These are phyloP conservation scores for Rosalia funebris DNA, from an alignment of 2,888 invertebrate genomes.

Conservation along the genomic window DNA sequence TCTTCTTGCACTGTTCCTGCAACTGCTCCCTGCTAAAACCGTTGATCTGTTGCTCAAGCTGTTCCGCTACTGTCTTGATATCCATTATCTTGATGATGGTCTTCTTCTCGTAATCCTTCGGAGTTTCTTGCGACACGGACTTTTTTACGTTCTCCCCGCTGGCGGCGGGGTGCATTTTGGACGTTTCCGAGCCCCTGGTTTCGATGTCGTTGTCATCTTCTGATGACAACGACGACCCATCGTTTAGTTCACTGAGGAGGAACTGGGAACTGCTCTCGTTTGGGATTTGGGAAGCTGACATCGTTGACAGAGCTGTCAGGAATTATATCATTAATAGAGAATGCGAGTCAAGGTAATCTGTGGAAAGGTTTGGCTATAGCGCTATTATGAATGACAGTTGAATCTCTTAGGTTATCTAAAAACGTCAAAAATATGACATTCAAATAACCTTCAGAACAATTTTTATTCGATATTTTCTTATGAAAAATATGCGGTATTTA, in stretches of 20 bases:
- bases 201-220: not conserved
- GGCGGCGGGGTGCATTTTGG: not conserved
- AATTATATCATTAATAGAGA: not conserved
- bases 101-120: conserved; percentile 24
- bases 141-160: not conserved
- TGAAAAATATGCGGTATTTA: no score
- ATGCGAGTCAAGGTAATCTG: no score
- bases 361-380: no score
- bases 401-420: no score
- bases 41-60: conserved; percentile 30
- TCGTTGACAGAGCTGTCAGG: not conserved
- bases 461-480: no score
- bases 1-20: conserved; percentile 30
- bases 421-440: no score
- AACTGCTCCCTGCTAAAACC: conserved; percentile 24
- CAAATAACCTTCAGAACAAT: no score
- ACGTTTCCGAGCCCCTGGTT: not conserved
- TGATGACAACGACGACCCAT: not conserved
- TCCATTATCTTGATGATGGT: conserved; percentile 28
- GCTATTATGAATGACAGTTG: no score
- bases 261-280: not conserved
- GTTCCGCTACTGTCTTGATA: conserved; percentile 33
- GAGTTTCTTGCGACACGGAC: not conserved
- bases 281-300: not conserved
- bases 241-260: conserved; percentile 3